Evolutionary conservation across 2,888 invertebrate species (phyloP), one percentile per base, ranked within the genome.

Genomic region (Eristalis intricaria): DNA sequence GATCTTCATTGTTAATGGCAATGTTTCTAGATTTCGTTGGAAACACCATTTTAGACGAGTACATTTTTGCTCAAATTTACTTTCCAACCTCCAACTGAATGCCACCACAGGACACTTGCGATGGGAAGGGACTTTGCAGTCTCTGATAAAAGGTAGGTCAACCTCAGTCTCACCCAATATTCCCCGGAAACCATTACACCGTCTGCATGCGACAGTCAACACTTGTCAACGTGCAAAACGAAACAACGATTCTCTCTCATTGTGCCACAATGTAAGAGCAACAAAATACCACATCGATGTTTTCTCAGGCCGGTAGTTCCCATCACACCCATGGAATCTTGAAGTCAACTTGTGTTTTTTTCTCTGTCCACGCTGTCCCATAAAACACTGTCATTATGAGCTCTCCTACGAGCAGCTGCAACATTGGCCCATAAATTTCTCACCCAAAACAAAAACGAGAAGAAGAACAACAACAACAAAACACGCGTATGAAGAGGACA

Each of bases 391-490:
- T 69, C 77, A 69, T 77, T 77, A 35, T 38, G 68, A 50, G 22
- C 64, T 50, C 32, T 63, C 32, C 22, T 23, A 43, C 60, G 65
- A 65, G 71, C 79, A 80, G 79, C 79, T 80, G 80, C 80, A 80
- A 43, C 50, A 35, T 32, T 80, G 58, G 66, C 61, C 68, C 73
- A 80, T 80, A 80, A 73, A 80, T 80, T 68, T 74, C 68, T 43
- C 65, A 66, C 71, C 29, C 26, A n/a, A n/a, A n/a, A n/a, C 56
- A 71, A 63, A 77, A 15, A 26, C 32, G 10, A 1, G 26, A 22
- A 22, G 7, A 61, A 1, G 26, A 22, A 22, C 1, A 61, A 61
- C 23, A 61, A 61, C 15, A 60, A 23, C 15, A 23, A 10, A 38
- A 60, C 23, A 70, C 19, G 1, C 32, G 5, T 60, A 38, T 68